phyloP scores from a whole-genome alignment of 2,113 vertebrate genomes.

The Pampusana beccarii region DNA sequence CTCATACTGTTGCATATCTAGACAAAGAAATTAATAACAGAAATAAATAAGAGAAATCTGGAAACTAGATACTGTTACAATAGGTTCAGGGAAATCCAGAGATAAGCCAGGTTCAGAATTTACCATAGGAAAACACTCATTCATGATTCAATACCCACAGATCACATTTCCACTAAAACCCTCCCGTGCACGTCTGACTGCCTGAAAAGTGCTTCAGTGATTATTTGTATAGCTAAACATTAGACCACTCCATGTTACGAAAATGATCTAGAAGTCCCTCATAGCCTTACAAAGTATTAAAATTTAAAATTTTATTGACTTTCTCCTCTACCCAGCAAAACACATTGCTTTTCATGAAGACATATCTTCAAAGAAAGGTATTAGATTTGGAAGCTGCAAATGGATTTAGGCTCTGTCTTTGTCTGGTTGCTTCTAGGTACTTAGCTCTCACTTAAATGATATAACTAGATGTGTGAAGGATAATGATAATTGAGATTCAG shows the following conservation, averaged over 20 bases:
- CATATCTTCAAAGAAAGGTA: background rate
- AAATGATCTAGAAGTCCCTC: background rate
- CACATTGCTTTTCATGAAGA: background rate
- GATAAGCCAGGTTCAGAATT: background rate
- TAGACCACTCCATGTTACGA: background rate
- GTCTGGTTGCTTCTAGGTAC: background rate
- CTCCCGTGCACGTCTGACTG: background rate
- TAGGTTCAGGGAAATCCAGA: background rate
- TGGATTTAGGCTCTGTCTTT: background rate
- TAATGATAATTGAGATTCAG: background rate
- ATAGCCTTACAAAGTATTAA: background rate
- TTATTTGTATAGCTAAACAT: background rate
- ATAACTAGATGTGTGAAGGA: background rate
- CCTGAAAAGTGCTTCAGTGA: background rate
- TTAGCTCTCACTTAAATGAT: background rate
- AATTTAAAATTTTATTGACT: background rate
- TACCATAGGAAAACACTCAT: background rate
- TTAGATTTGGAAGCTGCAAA: conserved; percentile 1
- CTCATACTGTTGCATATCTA: background rate
- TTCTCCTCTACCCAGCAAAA: background rate
- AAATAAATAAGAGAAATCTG: background rate
- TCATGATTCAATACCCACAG: background rate
- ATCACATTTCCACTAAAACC: background rate
- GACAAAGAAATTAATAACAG: background rate
- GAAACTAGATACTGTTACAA: background rate